Conservation (phyloP, 2,797 vertebrate genomes). For the Catamblyrhynchus diadema region DNA sequence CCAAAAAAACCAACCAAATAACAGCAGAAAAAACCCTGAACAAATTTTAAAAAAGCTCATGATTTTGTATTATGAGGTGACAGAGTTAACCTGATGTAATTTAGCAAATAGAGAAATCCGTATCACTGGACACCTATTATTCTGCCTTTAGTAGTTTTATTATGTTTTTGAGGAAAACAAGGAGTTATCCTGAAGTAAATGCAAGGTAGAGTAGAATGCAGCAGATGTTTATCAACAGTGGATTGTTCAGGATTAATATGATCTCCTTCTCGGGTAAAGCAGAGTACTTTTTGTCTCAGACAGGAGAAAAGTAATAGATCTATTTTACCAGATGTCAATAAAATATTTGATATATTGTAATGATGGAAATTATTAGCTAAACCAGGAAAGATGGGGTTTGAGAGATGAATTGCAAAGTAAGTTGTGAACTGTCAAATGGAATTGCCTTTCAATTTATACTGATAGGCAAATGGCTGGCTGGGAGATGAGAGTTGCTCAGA, state of each 20-base stretch:
- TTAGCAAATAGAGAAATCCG: background rate
- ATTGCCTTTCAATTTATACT: background rate
- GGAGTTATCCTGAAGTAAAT: background rate
- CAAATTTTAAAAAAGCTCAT: background rate
- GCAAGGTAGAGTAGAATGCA: background rate
- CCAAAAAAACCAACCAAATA: background rate
- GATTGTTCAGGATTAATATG: background rate
- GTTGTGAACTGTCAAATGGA: background rate
- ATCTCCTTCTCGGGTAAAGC: background rate
- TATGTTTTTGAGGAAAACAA: background rate
- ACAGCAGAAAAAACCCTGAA: background rate
- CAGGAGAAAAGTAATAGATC: background rate
- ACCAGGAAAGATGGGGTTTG: background rate
- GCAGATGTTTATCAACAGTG: background rate
- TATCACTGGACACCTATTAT: background rate
- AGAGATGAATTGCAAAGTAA: background rate
- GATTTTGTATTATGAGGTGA: background rate
- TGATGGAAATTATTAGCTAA: background rate
- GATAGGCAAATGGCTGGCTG: background rate
- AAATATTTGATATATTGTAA: background rate
- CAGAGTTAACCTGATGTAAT: background rate
- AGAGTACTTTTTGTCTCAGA: background rate
- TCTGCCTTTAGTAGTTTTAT: background rate
- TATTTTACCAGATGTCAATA: background rate
- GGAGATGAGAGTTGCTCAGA: background rate